Evolutionary conservation across 2,797 vertebrate genomes (phyloP), one percentile per base, ranked within the genome.

Genomic region (Spheniscus humboldti): DNA sequence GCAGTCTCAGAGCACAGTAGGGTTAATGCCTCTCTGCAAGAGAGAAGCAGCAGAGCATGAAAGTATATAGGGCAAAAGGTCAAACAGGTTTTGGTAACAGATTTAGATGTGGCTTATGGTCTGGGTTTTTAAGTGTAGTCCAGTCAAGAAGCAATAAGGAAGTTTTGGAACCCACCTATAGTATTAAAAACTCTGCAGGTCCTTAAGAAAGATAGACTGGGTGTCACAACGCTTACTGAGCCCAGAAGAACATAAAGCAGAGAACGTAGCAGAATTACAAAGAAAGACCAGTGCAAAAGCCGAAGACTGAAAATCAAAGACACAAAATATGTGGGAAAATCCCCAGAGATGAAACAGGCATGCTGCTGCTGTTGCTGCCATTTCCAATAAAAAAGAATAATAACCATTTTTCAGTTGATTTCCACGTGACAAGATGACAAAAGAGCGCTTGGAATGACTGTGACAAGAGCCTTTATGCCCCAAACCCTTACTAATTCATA

Each of bases 401-500:
- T 64, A 91, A 72, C 31, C 10, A 48, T 55, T 94, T 91, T 91
- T 93, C 48, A 80, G 17, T 85, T 91, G 88, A 94, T 86, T 94
- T 83, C 50, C 43, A 79, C 19, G 27, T 78, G 60, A 77, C 72
- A 85, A 86, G 55, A 93, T 95, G 77, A 93, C 62, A 92, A 93
- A 94, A 86, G 75, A 94, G 45, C 3, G 6, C 66, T 78, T 86
- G 72, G 48, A 94, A 92, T 73, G 47, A 43, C 90, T 68, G 39
- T 88, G 86, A 85, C 67, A 93, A 84, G 35, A 88, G 52, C 35
- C 50, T 86, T 13, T 89, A 69, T 80, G 31, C 22, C 37, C 8
- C 37, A 87, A 90, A 62, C 43, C 60, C 68, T 95, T 95, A 75
- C 66, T 96, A 94, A 93, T 87, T 92, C 22, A 94, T n/a, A 20